Percentiles rank a stretch among this genome's conserved stretches.
Conservation (phyloP, 2,888 invertebrate genomes). For the Mamestra brassicae region DNA sequence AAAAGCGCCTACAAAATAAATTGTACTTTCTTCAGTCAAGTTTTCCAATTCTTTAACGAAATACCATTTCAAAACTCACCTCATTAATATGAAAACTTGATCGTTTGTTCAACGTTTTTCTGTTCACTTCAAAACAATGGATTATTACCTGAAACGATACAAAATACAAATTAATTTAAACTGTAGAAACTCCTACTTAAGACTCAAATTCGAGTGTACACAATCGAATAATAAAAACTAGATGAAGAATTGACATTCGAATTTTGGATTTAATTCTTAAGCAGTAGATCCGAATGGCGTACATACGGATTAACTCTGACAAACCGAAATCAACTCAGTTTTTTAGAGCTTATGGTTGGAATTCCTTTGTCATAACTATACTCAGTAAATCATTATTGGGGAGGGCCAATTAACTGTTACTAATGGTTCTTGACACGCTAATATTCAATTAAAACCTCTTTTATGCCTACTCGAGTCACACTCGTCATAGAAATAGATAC, state of each 20-base stretch:
- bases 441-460: conserved; percentile 76
- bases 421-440: conserved; percentile 79
- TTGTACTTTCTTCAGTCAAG: not conserved
- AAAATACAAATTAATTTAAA: conserved; percentile 29
- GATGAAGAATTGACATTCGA: conserved; percentile 52
- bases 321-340: conserved; percentile 39
- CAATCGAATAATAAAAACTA: conserved; percentile 23
- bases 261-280: conserved; percentile 45
- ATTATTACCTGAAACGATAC: conserved; percentile 62
- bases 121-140: conserved; percentile 50
- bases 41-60: conserved; percentile 21
- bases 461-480: conserved; percentile 50
- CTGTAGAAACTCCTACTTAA: not conserved
- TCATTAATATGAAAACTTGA: conserved; percentile 51
- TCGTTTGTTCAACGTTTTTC: conserved; percentile 33
- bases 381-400: conserved; percentile 67
- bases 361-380: conserved; percentile 39
- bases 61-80: conserved; percentile 57
- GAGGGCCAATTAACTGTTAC: conserved; percentile 68
- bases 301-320: conserved; percentile 3
- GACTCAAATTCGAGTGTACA: conserved; percentile 19
- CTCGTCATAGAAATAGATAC: conserved; percentile 50
- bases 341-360: not conserved
- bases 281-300: conserved; percentile 30
- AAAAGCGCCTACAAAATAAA: not conserved